Evolutionary conservation across 2,797 vertebrate genomes (phyloP), one percentile per base, ranked within the genome.

Genomic region (Peromyscus eremicus): DNA sequence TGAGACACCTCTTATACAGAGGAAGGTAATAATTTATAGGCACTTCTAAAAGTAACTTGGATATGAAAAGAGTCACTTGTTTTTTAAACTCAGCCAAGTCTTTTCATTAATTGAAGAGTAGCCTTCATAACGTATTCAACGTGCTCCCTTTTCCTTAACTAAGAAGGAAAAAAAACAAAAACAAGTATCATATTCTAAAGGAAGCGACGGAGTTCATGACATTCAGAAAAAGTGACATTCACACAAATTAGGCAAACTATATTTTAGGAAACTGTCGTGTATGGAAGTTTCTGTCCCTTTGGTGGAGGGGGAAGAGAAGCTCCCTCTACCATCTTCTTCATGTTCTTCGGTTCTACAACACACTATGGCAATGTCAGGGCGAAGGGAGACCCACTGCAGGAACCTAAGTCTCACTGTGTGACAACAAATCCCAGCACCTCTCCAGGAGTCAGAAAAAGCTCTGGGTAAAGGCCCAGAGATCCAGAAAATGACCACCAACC

Each of bases 11-110:
- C 97, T 97, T 93, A 97, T 96, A 96, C 77, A 82, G 64, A 97
- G 21, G 68, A 97, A 97, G 95, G 96, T 97, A 97, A 95, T 97
- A 95, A 97, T 96, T 97, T 97, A 95, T 97, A 97, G 96, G 94
- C 94, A 86, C 84, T 84, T 85, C 95, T 93, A 90, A 97, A 97
- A 93, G 96, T 90, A 95, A 95, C 94, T 79, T 94, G 93, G n/a
- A 93, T 94, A 95, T 97, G 96, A 97, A 96, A 97, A 97, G 94
- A 93, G 37, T 87, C 71, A 52, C 90, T 96, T 96, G 91, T 95
- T 97, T 97, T 98, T 93, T 70, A 97, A 98, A 97, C 64, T 94
- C 83, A 92, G 37, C 75, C 91, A 40, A 43, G 64, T 64, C 86
- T 85, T 97, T 97, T 96, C 91, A 95, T 94, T 96, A 97, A 94